Conservation (phyloP, 1,140 invertebrate genomes). For the Trinorchestia longiramus region DNA sequence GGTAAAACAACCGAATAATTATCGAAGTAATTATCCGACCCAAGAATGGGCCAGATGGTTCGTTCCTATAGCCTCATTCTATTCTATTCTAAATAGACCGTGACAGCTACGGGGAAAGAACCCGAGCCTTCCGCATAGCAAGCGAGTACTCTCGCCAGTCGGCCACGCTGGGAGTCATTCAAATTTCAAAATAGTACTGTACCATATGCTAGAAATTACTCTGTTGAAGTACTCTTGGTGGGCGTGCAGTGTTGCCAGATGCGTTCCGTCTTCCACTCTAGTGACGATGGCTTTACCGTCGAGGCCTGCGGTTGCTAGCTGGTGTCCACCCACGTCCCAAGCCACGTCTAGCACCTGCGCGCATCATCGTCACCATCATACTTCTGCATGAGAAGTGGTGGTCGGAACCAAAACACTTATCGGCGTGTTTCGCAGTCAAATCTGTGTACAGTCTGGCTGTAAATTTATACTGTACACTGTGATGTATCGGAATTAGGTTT, state of each 20-base stretch:
- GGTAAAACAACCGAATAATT: no score
- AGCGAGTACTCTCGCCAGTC: no score
- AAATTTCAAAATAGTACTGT: neutral
- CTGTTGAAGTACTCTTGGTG: neutral
- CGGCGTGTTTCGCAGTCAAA: neutral
- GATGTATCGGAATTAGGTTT: neutral
- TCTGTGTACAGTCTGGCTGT: neutral
- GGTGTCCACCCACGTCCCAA: conserved; percentile 6
- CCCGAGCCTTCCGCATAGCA: no score
- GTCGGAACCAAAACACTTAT: neutral
- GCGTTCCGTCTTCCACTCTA: neutral
- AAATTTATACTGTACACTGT: neutral
- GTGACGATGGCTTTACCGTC: neutral
- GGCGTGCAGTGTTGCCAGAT: neutral
- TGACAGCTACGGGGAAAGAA: neutral
- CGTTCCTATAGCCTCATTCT: no score
- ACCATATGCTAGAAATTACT: neutral
- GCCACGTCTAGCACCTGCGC: conserved; percentile 33
- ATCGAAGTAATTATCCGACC: no score
- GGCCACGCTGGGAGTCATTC: neutral
- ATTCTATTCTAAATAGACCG: no score
- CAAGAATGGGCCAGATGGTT: no score
- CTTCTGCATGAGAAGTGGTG: neutral
- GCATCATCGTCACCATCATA: neutral
- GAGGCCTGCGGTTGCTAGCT: neutral